phyloP scores from a whole-genome alignment of 2,797 vertebrate species.

The Acanthornis magna region DNA sequence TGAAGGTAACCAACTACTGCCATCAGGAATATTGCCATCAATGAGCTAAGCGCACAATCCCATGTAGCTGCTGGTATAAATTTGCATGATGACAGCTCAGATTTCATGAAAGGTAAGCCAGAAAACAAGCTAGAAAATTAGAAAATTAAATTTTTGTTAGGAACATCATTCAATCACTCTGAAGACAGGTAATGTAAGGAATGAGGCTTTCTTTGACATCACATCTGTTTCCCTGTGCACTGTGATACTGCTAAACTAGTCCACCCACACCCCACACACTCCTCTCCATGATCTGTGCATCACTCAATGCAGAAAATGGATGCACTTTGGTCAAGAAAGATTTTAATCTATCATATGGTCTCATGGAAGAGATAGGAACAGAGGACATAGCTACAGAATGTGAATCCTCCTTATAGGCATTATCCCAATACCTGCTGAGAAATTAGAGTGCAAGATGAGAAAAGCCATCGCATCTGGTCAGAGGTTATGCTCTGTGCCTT shows the following conservation, averaged over 20 bases:
- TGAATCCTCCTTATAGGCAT: not conserved
- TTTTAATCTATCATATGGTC: not conserved
- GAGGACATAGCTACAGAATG: not conserved
- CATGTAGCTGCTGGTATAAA: not conserved
- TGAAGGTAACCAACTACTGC: not conserved
- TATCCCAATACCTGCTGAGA: not conserved
- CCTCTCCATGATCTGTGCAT: not conserved
- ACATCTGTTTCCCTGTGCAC: not conserved
- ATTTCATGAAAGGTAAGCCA: not conserved
- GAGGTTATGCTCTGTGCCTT: not conserved
- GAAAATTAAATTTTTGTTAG: not conserved
- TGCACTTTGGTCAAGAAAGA: not conserved
- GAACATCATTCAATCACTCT: not conserved
- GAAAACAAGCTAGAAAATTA: not conserved
- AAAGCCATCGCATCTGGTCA: not conserved
- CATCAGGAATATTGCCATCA: not conserved
- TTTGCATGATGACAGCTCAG: not conserved
- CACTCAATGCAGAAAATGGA: not conserved
- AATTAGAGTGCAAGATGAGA: not conserved
- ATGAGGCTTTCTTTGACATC: not conserved
- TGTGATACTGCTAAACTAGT: not conserved
- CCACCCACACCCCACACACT: accelerated
- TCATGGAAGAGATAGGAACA: not conserved
- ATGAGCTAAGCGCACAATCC: not conserved
- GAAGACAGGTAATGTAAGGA: not conserved